Percentiles rank a stretch among this genome's conserved stretches.
These are phyloP conservation scores for Pterocles gutturalis DNA, from an alignment of 2,113 vertebrate species.

Conservation along the genomic window DNA sequence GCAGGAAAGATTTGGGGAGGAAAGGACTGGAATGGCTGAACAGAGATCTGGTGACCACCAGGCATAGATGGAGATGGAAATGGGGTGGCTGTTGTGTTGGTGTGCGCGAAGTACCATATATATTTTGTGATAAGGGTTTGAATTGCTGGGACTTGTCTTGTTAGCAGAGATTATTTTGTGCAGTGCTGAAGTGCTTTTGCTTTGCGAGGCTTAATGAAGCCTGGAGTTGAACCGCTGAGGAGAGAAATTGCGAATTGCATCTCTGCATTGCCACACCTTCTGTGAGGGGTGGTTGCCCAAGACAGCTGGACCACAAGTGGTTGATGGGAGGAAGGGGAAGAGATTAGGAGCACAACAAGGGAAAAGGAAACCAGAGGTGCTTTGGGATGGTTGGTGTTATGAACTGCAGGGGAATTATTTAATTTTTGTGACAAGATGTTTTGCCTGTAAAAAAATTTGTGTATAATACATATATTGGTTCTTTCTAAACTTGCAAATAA, in stretches of 20 bases:
- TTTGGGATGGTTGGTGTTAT: background rate
- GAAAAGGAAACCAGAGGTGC: background rate
- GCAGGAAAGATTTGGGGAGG: background rate
- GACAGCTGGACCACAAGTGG: background rate
- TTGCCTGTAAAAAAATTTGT: background rate
- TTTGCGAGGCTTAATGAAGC: background rate
- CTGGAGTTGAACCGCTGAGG: background rate
- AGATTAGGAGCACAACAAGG: background rate
- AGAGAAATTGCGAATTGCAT: background rate
- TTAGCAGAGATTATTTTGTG: background rate
- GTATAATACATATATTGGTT: background rate
- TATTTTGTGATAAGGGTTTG: background rate
- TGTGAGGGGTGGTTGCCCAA: background rate
- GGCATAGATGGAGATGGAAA: background rate
- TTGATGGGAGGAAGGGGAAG: background rate
- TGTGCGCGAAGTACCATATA: background rate
- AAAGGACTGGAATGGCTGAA: background rate
- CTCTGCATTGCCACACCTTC: background rate
- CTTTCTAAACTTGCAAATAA: background rate
- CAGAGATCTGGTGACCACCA: background rate
- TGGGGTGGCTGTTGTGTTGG: rapidly evolving
- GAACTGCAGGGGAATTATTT: background rate
- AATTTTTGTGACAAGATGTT: background rate
- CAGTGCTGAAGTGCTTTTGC: background rate
- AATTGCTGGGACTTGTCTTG: background rate